These are phyloP conservation scores for Morone chrysops DNA, from an alignment of 2,113 vertebrate genomes.

Conservation along the genomic window DNA sequence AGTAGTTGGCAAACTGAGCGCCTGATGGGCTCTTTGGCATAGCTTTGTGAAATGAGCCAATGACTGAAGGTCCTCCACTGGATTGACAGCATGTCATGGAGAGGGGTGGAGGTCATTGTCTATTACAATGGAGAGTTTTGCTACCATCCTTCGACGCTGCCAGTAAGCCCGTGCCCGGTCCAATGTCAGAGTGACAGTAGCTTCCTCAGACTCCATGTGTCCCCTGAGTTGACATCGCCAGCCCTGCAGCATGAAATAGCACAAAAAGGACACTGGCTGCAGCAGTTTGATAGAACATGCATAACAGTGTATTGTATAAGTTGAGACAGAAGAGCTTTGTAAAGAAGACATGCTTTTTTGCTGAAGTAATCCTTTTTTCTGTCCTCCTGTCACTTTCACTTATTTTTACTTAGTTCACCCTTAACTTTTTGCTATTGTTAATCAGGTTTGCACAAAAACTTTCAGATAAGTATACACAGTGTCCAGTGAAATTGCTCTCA, in stretches of 20 bases:
- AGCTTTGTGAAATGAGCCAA: constrained; percentile 47
- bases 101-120: constrained; percentile 58
- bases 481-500: constrained; percentile 58
- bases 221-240: constrained; percentile 43
- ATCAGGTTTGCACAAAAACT: constrained; percentile 55
- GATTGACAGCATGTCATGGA: constrained; percentile 56
- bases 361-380: constrained; percentile 38
- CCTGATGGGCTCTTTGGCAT: constrained; percentile 68
- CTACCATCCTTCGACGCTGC: constrained; percentile 59
- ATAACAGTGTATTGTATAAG: constrained; percentile 11
- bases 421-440: constrained; percentile 29
- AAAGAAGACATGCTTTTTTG: constrained; percentile 30
- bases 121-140: constrained; percentile 62
- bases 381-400: constrained; percentile 16
- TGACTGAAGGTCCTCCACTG: constrained; percentile 51
- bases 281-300: constrained; percentile 40
- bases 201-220: constrained; percentile 39
- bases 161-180: constrained; percentile 43
- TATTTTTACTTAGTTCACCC: constrained; percentile 33
- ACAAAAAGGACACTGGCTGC: constrained; percentile 55
- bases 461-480: constrained; percentile 36
- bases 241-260: constrained; percentile 25
- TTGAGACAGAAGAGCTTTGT: constrained; percentile 27
- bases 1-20: constrained; percentile 43
- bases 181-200: constrained; percentile 44